Evolutionary conservation across 2,113 vertebrate genomes (phyloP).

Genomic region (Eurystomus gularis): DNA sequence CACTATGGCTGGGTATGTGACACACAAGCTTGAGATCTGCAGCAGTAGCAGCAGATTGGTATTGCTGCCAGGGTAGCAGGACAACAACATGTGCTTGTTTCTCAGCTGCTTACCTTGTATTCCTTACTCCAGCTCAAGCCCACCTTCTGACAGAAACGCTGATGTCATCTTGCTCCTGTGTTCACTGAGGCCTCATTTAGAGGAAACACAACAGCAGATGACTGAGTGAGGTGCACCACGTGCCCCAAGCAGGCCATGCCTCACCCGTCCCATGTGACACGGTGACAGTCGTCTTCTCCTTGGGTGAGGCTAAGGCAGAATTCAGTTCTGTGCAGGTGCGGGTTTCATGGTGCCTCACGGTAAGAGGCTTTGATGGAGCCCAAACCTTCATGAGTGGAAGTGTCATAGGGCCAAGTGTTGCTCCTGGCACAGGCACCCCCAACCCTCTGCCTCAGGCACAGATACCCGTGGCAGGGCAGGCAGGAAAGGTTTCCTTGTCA

Average conservation of each 20-base stretch:
- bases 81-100: background rate
- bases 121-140: background rate
- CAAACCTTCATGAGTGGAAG: background rate
- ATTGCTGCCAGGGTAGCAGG: fast-evolving
- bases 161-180: fast-evolving
- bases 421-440: no score
- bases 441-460: fast-evolving
- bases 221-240: background rate
- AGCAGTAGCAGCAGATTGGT: background rate
- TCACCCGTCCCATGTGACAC: fast-evolving
- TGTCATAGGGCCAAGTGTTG: background rate
- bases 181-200: no score
- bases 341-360: background rate
- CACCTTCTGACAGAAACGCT: background rate
- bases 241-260: fast-evolving
- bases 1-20: background rate
- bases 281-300: background rate
- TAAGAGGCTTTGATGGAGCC: background rate
- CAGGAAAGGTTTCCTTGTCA: background rate
- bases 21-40: background rate
- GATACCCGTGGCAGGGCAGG: fast-evolving
- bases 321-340: background rate
- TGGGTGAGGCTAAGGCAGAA: background rate
- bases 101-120: background rate
- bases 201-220: background rate